phyloP scores from a whole-genome alignment of 2,797 vertebrate genomes.

The Anas georgica region DNA sequence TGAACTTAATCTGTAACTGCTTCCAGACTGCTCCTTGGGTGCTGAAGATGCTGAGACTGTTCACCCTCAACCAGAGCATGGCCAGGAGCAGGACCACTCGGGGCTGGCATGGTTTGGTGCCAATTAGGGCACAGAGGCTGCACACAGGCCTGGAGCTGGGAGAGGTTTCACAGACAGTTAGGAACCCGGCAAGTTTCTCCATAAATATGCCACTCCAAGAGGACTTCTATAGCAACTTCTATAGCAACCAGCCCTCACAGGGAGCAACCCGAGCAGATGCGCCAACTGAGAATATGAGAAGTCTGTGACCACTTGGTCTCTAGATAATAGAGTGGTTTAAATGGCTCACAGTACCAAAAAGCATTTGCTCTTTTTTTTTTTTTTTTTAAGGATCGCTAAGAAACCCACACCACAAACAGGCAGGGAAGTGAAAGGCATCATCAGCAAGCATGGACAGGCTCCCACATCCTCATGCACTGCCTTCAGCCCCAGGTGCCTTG shows the following conservation, averaged over 20 bases:
- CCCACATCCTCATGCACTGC: fast-evolving
- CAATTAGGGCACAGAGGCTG: neutral
- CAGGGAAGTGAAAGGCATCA: neutral
- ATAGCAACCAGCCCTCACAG: neutral
- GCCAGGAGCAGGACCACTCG: neutral
- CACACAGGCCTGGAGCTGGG: neutral
- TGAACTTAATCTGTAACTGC: neutral
- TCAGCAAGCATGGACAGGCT: fast-evolving
- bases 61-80: neutral
- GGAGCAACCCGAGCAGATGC: neutral
- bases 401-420: neutral
- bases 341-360: neutral
- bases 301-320: neutral
- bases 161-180: neutral
- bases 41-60: neutral
- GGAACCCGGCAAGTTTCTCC: neutral
- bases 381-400: neutral
- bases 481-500: fast-evolving
- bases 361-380: neutral
- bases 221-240: neutral
- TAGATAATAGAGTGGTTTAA: neutral
- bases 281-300: neutral
- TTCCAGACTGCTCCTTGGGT: neutral
- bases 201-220: neutral
- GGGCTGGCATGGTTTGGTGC: neutral